Conservation (phyloP, 2,888 invertebrate genomes). For the Cheilosia pagana region DNA sequence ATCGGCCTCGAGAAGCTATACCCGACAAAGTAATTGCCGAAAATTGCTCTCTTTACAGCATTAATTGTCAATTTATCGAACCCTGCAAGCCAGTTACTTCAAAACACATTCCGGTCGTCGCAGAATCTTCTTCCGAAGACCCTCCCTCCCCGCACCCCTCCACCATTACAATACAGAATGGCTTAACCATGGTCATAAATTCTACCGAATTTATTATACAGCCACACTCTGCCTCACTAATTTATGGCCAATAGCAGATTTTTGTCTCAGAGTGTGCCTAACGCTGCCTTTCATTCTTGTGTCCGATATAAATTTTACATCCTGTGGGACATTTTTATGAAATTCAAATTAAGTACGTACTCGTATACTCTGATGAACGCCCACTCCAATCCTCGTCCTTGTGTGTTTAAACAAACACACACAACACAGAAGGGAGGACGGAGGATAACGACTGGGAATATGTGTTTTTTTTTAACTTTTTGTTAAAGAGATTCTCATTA, state of each 20-base stretch:
- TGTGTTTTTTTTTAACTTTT: constrained; percentile 5
- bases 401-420: constrained; percentile 19
- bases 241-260: constrained; percentile 58
- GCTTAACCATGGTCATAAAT: constrained; percentile 55
- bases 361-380: not conserved
- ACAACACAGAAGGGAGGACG: not conserved
- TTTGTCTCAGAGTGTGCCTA: constrained; percentile 16
- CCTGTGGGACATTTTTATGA: constrained; percentile 56
- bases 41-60: constrained; percentile 50
- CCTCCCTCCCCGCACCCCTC: not conserved
- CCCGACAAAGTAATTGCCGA: constrained; percentile 23
- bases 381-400: not conserved
- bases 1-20: constrained; percentile 36
- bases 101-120: constrained; percentile 24
- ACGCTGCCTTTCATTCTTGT: constrained; percentile 1
- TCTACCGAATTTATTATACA: constrained; percentile 50
- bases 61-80: constrained; percentile 64
- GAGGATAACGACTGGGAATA: too few species aligned
- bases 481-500: constrained; percentile 65
- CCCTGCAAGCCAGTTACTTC: constrained; percentile 15
- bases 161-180: constrained; percentile 24
- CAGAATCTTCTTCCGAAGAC: constrained; percentile 15
- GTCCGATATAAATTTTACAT: constrained; percentile 45
- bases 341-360: constrained; percentile 59
- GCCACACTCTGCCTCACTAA: constrained; percentile 37